A percentile compares a stretch with the other conserved stretches of the same genome.
Conservation (phyloP, 2,888 invertebrate species). For the Myopa tessellatipennis region DNA sequence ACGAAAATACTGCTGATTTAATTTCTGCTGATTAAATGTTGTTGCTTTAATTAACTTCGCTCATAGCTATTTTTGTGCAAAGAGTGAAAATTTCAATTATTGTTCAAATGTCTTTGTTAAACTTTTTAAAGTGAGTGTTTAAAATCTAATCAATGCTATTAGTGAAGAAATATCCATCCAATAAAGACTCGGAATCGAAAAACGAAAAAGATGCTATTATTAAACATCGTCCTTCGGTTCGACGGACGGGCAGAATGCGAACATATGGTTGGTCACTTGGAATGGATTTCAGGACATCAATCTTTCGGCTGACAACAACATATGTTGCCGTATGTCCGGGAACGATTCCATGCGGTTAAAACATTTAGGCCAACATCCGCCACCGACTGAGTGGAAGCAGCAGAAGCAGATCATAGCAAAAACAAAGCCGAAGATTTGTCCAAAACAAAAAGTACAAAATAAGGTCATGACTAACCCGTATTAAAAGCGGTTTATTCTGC, state of each 20-base stretch:
- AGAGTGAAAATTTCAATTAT: neutral
- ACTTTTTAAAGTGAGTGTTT: neutral
- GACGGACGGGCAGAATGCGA: too few relatives aligned
- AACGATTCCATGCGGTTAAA: conserved; percentile 16
- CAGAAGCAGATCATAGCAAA: neutral
- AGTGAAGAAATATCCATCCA: neutral
- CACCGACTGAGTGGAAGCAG: neutral
- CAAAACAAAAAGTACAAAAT: conserved; percentile 18
- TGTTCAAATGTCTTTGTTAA: neutral
- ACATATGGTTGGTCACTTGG: too few relatives aligned
- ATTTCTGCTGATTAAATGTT: neutral
- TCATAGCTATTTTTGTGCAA: conserved; percentile 7
- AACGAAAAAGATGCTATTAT: neutral
- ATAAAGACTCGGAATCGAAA: neutral
- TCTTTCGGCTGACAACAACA: too few relatives aligned
- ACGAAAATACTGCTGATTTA: neutral
- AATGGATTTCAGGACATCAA: too few relatives aligned
- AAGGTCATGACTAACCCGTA: conserved; percentile 29
- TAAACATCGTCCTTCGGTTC: too few relatives aligned
- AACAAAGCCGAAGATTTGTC: conserved; percentile 12
- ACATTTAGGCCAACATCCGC: conserved; percentile 11
- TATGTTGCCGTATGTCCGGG: neutral
- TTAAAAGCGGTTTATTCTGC: neutral
- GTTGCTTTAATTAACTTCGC: conserved; percentile 11
- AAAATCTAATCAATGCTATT: neutral